Conservation (phyloP, 2,797 vertebrate species). For the Pseudomugil gertrudae region DNA sequence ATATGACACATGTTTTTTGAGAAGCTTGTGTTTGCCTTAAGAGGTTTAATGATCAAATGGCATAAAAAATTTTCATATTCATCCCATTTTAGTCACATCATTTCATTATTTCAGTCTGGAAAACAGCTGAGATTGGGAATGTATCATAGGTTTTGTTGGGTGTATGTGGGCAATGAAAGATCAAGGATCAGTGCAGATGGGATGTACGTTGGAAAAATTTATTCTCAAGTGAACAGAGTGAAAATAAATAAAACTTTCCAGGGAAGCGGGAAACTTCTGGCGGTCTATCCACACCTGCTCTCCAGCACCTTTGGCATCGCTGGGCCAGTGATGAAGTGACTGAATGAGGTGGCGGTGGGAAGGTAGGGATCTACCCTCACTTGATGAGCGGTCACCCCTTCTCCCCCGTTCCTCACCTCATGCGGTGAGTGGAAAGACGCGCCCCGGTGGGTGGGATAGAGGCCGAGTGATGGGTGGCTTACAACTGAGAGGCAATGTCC, state of each 20-base stretch:
- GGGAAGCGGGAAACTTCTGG: constrained; percentile 72
- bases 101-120: no score
- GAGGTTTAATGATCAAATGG: no score
- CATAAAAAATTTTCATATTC: no score
- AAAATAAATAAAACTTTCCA: constrained; percentile 79
- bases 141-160: neutral
- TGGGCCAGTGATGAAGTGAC: constrained; percentile 78
- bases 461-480: constrained; percentile 59
- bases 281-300: constrained; percentile 70
- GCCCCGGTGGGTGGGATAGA: constrained; percentile 55
- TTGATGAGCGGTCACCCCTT: constrained; percentile 83
- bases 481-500: constrained; percentile 54
- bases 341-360: constrained; percentile 80
- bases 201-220: constrained; percentile 84
- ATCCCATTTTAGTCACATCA: no score
- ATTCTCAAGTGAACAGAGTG: constrained; percentile 83
- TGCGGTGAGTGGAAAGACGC: constrained; percentile 64
- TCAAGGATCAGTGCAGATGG: constrained; percentile 67
- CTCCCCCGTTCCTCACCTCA: constrained; percentile 82
- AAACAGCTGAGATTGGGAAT: no score
- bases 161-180: constrained; percentile 59
- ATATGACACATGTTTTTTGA: no score
- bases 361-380: constrained; percentile 82
- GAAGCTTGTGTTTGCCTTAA: no score
- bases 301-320: constrained; percentile 83